These are phyloP conservation scores for Synanthedon vespiformis DNA, from an alignment of 2,888 invertebrate genomes.

Conservation along the genomic window DNA sequence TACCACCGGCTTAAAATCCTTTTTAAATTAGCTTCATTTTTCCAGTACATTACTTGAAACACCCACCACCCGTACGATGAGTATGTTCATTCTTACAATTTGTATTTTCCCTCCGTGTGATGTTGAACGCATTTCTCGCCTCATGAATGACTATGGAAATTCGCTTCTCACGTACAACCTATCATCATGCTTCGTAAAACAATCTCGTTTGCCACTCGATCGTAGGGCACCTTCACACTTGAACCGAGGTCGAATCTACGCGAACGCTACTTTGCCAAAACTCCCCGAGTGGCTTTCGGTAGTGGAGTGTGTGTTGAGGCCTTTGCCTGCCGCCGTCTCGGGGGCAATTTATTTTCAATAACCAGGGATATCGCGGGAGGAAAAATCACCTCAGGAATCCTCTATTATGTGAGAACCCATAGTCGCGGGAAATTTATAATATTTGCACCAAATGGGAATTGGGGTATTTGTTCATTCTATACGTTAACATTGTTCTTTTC, in stretches of 20 bases:
- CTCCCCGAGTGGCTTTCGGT: too few relatives aligned
- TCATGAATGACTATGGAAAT: not conserved
- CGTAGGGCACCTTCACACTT: too few relatives aligned
- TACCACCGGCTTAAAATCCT: too few relatives aligned
- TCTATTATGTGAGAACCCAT: constrained; percentile 9
- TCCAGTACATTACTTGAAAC: too few relatives aligned
- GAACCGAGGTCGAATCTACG: too few relatives aligned
- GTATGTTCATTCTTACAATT: too few relatives aligned
- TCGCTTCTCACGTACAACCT: not conserved
- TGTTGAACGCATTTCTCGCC: not conserved
- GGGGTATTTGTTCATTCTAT: too few relatives aligned
- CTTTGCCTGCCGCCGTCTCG: constrained; percentile 6
- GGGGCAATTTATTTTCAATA: constrained; percentile 12
- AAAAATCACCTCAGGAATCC: constrained; percentile 4
- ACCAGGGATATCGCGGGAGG: constrained; percentile 2
- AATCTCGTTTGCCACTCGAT: not conserved
- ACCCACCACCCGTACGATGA: too few relatives aligned
- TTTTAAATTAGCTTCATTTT: too few relatives aligned
- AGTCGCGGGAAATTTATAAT: constrained; percentile 6
- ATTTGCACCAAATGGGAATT: not conserved
- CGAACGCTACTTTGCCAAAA: too few relatives aligned
- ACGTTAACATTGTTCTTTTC: too few relatives aligned
- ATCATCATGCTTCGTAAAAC: not conserved
- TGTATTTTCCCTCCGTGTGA: too few relatives aligned
- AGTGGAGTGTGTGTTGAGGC: constrained; percentile 4